Base-by-base conservation (phyloP, 2,888 invertebrate genomes). In the Cheilosia urbana region DNA sequence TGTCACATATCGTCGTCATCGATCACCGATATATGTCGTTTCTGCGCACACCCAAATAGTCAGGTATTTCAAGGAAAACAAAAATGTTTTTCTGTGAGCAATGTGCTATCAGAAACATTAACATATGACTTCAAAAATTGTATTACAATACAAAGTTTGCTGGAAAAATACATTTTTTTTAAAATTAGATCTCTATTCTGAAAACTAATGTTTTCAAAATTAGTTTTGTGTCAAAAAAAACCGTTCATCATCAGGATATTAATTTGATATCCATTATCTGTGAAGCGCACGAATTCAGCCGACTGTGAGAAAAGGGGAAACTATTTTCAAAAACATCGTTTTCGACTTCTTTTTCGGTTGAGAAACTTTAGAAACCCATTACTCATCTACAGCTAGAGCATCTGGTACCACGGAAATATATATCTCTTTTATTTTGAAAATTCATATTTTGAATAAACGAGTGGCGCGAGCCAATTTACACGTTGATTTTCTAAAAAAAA, bases 1-100 rank as follows among this genome's bases (percentile, higher is more conserved):
- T 13, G 27, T 60, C 71, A 60, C 24, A 9, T 49, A 15, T 27
- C 15, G 19, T 19, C 49, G 49, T 71, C 60, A 60, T 51, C 60
- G 17, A 71, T 60, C 60, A 51, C 27, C 2, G 21, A 24, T 11
- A 2, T 0, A 4, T 15, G 51, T 13, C 15, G 21, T 60, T 71
- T 21, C 19, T 37, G 37, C 7, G 15, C 71, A 71, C 49, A 60
- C 71, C 6, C 27, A 17, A 40, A 19, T 24, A 17, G 27, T 21
- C 34, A 49, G 49, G 21, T 65, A 65, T 37, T 30, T 21, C 19
- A 30, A 49, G 19, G 17, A 63, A 47, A 19, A 62, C n/a, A 1
- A 19, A 60, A 24, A 60, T 17, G 60, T 27, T 60, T 19, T 34
- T 24, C 51, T 51, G 21, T 51, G 24, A 51, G 13, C 24, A n/a